Base-by-base conservation (phyloP, 2,113 vertebrate species). In the Eurystomus gularis region DNA sequence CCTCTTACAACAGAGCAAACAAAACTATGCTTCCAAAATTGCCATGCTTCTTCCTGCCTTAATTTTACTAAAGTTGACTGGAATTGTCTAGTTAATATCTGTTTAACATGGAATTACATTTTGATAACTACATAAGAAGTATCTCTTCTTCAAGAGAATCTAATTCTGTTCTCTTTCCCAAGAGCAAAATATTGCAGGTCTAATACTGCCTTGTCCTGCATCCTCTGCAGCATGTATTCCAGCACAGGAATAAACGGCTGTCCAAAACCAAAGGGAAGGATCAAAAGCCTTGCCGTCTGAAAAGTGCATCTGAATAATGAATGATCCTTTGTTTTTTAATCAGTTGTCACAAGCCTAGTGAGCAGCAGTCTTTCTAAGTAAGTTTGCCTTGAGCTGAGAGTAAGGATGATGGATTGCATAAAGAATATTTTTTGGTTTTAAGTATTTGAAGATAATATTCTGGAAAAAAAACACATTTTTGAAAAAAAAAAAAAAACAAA, bases 261-360 rank as follows among this genome's bases (percentile, higher is more conserved):
- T 61, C 35, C 40, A 44, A 54, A 88, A 87, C 16, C 35, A 54
- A 26, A 77, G 51, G 35, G 61, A 69, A 72, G 61, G 35, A 69
- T 66, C 1, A 21, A 58, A 82, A 88, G 13, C 9, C 13, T 76
- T 88, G 49, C 37, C 9, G 17, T 52, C 48, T 75, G 52, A 84
- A 54, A 68, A 62, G 16, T 33, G 7, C n/a, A 35, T 84, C 61
- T 90, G 42, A 87, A 75, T 94, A 92, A 92, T 84, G 69, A 88
- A 40, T 77, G 46, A 65, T 52, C 4, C 7, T 24, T 35, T 61
- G 11, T 60, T 46, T 62, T 60, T 31, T 17, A 26, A 40, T 13
- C 11, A 35, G 23, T 71, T 79, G 10, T 94, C 26, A 93, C 52
- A 87, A 87, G 75, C 35, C 11, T n/a, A 46, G 33, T 64, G 49